These are phyloP conservation scores for Cyclura pinguis DNA, from an alignment of 2,797 vertebrate genomes.

Conservation along the genomic window DNA sequence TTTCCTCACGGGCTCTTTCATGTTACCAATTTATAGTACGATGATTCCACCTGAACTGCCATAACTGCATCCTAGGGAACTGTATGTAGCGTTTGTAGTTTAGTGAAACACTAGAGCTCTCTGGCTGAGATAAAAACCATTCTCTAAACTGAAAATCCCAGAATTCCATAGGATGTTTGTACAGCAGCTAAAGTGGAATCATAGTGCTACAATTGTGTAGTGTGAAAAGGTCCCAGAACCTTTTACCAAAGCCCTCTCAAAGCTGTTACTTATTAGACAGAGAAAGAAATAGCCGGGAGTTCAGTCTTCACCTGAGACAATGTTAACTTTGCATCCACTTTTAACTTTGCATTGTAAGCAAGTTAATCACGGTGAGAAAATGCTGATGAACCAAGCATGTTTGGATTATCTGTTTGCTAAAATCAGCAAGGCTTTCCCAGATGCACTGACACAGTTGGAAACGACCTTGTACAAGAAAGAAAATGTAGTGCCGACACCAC, in stretches of 20 bases:
- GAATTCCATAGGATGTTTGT: too few relatives aligned
- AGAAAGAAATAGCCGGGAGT: not conserved
- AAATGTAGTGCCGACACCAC: not conserved
- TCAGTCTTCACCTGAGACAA: not conserved
- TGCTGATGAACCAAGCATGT: not conserved
- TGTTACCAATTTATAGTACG: too few relatives aligned
- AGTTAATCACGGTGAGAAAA: not conserved
- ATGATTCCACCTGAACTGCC: too few relatives aligned
- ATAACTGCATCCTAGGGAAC: too few relatives aligned
- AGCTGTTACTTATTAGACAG: not conserved
- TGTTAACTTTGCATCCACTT: not conserved
- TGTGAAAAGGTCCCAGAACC: too few relatives aligned
- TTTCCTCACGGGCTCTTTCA: not conserved
- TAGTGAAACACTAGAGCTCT: too few relatives aligned
- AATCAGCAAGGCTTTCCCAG: not conserved
- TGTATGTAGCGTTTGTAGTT: too few relatives aligned
- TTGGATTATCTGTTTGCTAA: conserved; percentile 1
- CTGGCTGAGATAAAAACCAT: too few relatives aligned
- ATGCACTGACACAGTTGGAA: conserved; percentile 14
- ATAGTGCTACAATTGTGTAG: too few relatives aligned
- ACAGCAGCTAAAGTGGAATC: too few relatives aligned
- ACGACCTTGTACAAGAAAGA: not conserved
- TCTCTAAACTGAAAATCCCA: too few relatives aligned
- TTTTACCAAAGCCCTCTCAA: not conserved
- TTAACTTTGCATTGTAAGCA: conserved; percentile 8